phyloP scores from a whole-genome alignment of 2,797 vertebrate genomes.

The Diplodus puntazzo region DNA sequence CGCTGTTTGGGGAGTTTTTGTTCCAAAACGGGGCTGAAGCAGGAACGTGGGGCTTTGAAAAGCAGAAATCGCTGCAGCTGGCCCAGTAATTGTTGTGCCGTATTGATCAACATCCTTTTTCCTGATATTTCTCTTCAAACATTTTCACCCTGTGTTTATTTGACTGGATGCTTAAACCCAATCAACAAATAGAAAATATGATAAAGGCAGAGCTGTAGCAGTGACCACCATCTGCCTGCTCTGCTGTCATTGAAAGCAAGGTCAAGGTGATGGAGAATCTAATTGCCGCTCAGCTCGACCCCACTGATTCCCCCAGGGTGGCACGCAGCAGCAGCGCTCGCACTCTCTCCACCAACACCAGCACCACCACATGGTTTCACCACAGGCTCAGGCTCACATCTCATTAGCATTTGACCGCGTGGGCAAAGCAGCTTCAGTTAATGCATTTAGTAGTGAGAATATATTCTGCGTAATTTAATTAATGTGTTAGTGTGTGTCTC shows the following conservation, averaged over 20 bases:
- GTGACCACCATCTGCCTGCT: not conserved
- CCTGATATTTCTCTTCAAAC: slow-evolving; percentile 4
- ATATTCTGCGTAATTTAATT: slow-evolving; percentile 54
- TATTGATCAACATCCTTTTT: slow-evolving; percentile 36
- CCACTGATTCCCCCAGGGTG: slow-evolving; percentile 10
- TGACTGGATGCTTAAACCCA: not conserved
- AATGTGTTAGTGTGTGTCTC: slow-evolving; percentile 24
- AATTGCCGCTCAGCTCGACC: slow-evolving; percentile 48
- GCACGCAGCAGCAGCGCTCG: not conserved
- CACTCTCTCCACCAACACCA: not conserved
- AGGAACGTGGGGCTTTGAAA: slow-evolving; percentile 4
- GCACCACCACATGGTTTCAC: slow-evolving; percentile 20
- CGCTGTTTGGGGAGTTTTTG: slow-evolving; percentile 44
- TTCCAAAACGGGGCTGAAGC: slow-evolving; percentile 17
- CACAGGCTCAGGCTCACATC: slow-evolving; percentile 19
- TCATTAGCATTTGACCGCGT: slow-evolving; percentile 51
- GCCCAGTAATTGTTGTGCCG: slow-evolving; percentile 11
- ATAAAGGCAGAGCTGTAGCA: not conserved
- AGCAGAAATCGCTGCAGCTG: slow-evolving; percentile 24
- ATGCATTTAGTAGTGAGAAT: slow-evolving; percentile 44
- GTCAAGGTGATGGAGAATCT: slow-evolving; percentile 64
- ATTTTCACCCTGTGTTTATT: slow-evolving; percentile 8
- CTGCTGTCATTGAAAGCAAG: slow-evolving; percentile 41
- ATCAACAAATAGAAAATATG: not conserved
- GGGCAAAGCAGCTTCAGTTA: slow-evolving; percentile 35